phyloP scores from a whole-genome alignment of 1,140 invertebrate species.

The Parasteatoda tepidariorum region DNA sequence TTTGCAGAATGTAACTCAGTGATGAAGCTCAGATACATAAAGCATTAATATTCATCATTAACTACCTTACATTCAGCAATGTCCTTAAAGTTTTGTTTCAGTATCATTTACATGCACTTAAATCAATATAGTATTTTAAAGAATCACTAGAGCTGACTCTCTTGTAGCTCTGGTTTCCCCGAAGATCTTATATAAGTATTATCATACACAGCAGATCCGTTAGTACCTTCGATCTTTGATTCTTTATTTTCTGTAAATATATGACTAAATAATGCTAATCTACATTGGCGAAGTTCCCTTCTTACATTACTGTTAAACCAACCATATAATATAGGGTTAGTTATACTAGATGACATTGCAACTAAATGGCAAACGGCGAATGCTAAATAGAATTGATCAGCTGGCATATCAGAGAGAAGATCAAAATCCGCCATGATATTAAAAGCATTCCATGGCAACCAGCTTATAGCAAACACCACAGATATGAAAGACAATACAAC shows the following conservation, averaged over 20 bases:
- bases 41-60: too few species aligned
- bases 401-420: constrained; percentile 60
- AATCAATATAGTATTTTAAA: too few species aligned
- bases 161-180: constrained; percentile 19
- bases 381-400: constrained; percentile 69
- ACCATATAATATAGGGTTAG: constrained; percentile 73
- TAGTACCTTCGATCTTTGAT: constrained; percentile 18
- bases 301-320: constrained; percentile 73
- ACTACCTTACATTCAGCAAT: too few species aligned
- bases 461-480: constrained; percentile 67
- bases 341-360: constrained; percentile 73
- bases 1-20: too few species aligned
- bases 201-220: constrained; percentile 29
- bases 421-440: constrained; percentile 71
- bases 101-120: too few species aligned
- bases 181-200: constrained; percentile 38
- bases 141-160: constrained; percentile 10
- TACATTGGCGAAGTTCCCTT: constrained; percentile 65
- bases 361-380: constrained; percentile 73
- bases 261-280: background rate
- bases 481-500: constrained; percentile 66
- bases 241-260: constrained; percentile 7
- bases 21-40: too few species aligned
- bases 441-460: constrained; percentile 73
- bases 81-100: too few species aligned